A percentile compares a stretch with the other conserved stretches of the same genome.
Evolutionary conservation across 2,113 vertebrate species (phyloP).

Genomic region (Sceloporus undulatus): DNA sequence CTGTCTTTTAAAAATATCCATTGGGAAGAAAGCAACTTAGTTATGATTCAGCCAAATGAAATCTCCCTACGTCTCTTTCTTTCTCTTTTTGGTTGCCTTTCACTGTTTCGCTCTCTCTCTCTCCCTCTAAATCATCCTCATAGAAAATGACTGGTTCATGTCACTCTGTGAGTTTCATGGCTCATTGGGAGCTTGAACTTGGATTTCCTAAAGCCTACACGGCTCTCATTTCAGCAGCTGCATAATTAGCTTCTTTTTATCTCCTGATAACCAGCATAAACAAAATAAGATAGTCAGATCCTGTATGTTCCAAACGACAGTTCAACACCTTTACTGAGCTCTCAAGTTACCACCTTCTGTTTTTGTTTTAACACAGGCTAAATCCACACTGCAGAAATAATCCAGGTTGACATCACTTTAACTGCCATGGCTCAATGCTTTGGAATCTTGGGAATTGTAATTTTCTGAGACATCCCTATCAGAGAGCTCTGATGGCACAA

Average conservation of each 20-base stretch:
- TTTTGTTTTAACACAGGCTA: too few species aligned
- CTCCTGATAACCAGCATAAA: too few species aligned
- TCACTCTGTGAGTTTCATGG: neutral
- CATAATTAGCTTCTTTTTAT: too few species aligned
- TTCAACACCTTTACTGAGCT: neutral
- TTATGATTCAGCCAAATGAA: neutral
- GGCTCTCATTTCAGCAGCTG: too few species aligned
- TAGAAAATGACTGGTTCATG: neutral
- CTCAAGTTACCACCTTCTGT: neutral
- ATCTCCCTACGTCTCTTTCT: neutral
- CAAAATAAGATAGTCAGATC: neutral
- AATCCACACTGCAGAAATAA: too few species aligned
- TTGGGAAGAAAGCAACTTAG: neutral
- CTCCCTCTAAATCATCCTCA: neutral
- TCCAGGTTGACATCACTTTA: too few species aligned
- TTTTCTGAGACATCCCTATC: too few species aligned
- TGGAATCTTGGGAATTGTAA: too few species aligned
- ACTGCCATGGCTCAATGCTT: too few species aligned
- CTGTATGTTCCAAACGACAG: neutral
- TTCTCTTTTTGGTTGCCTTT: neutral
- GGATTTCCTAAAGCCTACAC: too few species aligned
- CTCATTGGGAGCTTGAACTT: neutral
- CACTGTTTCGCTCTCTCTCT: too few species aligned
- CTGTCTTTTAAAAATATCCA: neutral
- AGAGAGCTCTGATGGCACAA: too few species aligned